Percentiles rank a stretch among this genome's conserved stretches.
phyloP scores from a whole-genome alignment of 37 sponge, comb jelly and placozoan species.

The Axinella damicornis region DNA sequence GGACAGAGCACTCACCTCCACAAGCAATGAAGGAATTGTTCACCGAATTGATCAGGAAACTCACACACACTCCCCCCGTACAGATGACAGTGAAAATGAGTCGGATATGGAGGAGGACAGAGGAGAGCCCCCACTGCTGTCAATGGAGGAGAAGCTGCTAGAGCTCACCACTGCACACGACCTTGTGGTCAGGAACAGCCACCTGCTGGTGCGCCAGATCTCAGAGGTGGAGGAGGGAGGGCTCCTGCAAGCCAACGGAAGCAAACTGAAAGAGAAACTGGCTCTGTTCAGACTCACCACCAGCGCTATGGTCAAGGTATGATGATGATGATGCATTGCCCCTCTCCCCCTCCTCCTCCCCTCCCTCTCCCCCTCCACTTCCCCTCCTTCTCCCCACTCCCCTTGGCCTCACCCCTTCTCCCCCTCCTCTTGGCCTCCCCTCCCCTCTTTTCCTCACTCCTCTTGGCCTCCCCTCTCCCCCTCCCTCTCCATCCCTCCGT shows the following conservation, averaged over 20 bases:
- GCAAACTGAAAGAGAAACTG: conserved; percentile 76
- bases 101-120: conserved; percentile 14
- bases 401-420: too few species aligned
- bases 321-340: background rate
- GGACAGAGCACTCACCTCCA: too few species aligned
- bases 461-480: too few species aligned
- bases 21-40: too few species aligned
- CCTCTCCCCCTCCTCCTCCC: too few species aligned
- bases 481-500: too few species aligned
- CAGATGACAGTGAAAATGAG: conserved; percentile 57
- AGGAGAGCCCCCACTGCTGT: conserved; percentile 1
- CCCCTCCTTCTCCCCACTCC: too few species aligned
- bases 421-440: too few species aligned
- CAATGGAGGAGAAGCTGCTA: conserved; percentile 48
- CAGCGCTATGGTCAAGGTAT: conserved; percentile 73
- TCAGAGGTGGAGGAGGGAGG: conserved; percentile 51
- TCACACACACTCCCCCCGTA: background rate
- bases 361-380: too few species aligned
- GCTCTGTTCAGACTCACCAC: conserved; percentile 71
- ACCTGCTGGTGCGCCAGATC: conserved; percentile 34
- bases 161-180: conserved; percentile 66
- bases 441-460: too few species aligned
- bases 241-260: background rate
- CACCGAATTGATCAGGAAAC: background rate
- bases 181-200: conserved; percentile 59